Conservation (phyloP, 2,888 invertebrate species). For the Drosophila limbata region DNA sequence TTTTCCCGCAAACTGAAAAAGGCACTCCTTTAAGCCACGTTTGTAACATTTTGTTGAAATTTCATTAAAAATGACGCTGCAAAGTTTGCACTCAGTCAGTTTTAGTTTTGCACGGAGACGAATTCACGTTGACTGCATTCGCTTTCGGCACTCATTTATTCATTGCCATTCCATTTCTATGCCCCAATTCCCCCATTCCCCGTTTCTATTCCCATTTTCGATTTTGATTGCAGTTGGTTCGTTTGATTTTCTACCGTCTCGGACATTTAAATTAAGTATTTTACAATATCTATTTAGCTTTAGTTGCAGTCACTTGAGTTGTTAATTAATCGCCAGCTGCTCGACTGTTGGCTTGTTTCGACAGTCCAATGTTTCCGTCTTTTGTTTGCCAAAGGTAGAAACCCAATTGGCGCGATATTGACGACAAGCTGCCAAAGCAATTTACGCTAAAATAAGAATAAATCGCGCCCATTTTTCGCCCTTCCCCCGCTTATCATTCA, state of each 20-base stretch:
- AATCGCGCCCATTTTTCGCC: background rate
- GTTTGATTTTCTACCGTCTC: conserved; percentile 57
- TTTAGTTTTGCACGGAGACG: conserved; percentile 36
- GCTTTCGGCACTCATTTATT: conserved; percentile 45
- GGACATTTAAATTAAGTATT: conserved; percentile 67
- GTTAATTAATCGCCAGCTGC: conserved; percentile 71
- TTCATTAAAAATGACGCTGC: conserved; percentile 75
- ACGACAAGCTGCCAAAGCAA: conserved; percentile 16
- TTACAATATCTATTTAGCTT: conserved; percentile 76
- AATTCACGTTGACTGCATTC: conserved; percentile 31
- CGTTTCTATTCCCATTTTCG: background rate
- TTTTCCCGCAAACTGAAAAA: background rate
- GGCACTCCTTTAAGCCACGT: conserved; percentile 46
- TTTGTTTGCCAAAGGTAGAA: conserved; percentile 43
- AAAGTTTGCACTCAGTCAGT: conserved; percentile 67
- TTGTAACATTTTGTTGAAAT: conserved; percentile 77
- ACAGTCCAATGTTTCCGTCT: background rate
- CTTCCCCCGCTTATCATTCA: background rate
- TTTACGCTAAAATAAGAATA: conserved; percentile 11
- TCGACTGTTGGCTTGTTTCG: conserved; percentile 30
- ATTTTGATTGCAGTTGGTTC: conserved; percentile 44
- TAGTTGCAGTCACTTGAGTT: conserved; percentile 73
- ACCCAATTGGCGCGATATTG: conserved; percentile 40
- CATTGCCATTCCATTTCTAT: conserved; percentile 30
- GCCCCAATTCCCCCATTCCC: background rate